Conservation (phyloP, 2,113 vertebrate genomes). For the Lates calcarifer region DNA sequence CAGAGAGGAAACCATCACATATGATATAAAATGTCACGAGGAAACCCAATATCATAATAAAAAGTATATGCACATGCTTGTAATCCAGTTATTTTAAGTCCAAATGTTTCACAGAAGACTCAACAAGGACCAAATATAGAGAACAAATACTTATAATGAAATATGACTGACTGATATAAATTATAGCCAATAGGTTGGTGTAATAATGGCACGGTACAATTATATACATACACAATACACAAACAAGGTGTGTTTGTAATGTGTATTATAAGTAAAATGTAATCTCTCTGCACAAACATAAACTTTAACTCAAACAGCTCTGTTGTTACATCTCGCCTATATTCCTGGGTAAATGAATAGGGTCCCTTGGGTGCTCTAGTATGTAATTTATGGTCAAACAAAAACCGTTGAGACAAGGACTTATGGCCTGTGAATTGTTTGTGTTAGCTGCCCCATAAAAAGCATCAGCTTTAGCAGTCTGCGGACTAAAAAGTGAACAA, state of each 20-base stretch:
- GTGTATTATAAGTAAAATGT: constrained; percentile 17
- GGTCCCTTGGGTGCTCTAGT: constrained; percentile 78
- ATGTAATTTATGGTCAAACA: constrained; percentile 86
- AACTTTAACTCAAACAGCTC: constrained; percentile 46
- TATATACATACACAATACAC: background rate
- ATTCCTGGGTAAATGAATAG: constrained; percentile 73
- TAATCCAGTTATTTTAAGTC: background rate
- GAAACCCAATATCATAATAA: background rate
- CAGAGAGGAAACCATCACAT: background rate
- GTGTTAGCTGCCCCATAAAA: constrained; percentile 86
- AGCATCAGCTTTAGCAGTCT: constrained; percentile 74
- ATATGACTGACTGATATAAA: background rate
- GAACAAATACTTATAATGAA: background rate
- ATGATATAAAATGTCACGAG: background rate
- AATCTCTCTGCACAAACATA: constrained; percentile 27
- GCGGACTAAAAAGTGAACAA: constrained; percentile 45
- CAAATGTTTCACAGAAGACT: background rate
- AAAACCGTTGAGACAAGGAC: constrained; percentile 86
- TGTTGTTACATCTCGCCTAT: constrained; percentile 47
- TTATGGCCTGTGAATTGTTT: constrained; percentile 89
- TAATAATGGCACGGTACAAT: background rate
- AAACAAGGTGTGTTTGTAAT: background rate
- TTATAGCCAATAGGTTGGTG: background rate
- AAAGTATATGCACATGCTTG: background rate
- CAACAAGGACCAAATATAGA: background rate